These are phyloP conservation scores for Trogon surrucura DNA, from an alignment of 2,113 vertebrate genomes.

Conservation along the genomic window DNA sequence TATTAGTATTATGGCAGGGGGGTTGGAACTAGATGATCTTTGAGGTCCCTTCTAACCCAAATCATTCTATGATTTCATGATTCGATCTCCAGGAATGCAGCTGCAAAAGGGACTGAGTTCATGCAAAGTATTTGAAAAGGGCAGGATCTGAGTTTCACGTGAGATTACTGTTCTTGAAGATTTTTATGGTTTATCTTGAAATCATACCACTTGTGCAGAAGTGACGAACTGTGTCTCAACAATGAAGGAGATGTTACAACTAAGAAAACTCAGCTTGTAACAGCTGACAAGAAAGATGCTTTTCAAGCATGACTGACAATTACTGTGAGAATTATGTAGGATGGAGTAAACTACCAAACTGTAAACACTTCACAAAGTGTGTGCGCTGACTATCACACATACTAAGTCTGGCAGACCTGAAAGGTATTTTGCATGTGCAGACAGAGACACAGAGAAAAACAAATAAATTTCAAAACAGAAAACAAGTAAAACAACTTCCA, in stretches of 20 bases:
- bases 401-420: neutral
- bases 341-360: neutral
- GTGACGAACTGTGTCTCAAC: neutral
- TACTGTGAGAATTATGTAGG: neutral
- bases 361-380: neutral
- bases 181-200: neutral
- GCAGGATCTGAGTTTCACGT: neutral
- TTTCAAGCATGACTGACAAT: neutral
- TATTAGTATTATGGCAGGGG: neutral
- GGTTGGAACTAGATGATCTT: too few relatives aligned
- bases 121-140: neutral
- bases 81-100: neutral
- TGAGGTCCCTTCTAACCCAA: too few relatives aligned
- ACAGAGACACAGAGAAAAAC: neutral
- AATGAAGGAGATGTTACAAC: neutral
- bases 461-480: neutral
- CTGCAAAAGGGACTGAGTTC: neutral
- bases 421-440: neutral
- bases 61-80: too few relatives aligned
- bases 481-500: neutral
- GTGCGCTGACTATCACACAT: neutral
- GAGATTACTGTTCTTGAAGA: neutral
- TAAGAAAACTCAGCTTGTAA: neutral
- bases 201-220: neutral
- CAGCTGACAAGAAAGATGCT: neutral